Evolutionary conservation across 2,113 vertebrate species (phyloP).

Genomic region (Carassius auratus): DNA sequence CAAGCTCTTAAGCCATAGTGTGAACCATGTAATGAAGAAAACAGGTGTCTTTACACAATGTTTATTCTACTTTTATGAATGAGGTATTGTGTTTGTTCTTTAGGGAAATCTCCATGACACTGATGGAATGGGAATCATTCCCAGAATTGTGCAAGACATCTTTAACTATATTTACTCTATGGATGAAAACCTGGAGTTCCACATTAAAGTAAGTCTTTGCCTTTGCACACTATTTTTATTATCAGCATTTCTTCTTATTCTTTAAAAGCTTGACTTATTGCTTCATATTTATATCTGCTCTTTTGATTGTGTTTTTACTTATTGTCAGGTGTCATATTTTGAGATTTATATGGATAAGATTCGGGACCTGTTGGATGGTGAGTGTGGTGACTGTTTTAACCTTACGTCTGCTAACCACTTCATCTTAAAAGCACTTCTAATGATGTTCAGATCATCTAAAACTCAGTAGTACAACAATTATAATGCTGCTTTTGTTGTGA

Average conservation of each 20-base stretch:
- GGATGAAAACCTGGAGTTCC: conserved; percentile 95
- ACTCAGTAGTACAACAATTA: not conserved
- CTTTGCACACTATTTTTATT: not conserved
- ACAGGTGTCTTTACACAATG: no score
- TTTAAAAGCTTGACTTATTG: not conserved
- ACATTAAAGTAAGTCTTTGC: conserved; percentile 83
- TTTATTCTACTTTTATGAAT: no score
- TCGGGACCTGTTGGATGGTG: conserved; percentile 91
- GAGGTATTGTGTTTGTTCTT: conserved; percentile 2
- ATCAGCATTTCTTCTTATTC: not conserved
- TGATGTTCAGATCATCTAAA: not conserved
- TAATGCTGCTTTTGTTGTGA: not conserved
- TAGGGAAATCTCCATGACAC: conserved; percentile 92
- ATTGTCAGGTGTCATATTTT: conserved; percentile 90
- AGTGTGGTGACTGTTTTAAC: conserved; percentile 60
- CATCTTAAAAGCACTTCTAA: no score
- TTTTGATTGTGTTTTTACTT: not conserved
- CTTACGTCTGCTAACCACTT: not conserved
- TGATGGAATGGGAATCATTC: conserved; percentile 92
- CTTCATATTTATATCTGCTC: not conserved
- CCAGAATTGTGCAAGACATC: conserved; percentile 92
- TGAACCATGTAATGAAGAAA: no score
- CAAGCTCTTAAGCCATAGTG: no score
- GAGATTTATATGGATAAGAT: conserved; percentile 98
- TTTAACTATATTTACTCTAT: conserved; percentile 96